phyloP scores from a whole-genome alignment of 2,113 vertebrate genomes.

The Dascyllus trimaculatus region DNA sequence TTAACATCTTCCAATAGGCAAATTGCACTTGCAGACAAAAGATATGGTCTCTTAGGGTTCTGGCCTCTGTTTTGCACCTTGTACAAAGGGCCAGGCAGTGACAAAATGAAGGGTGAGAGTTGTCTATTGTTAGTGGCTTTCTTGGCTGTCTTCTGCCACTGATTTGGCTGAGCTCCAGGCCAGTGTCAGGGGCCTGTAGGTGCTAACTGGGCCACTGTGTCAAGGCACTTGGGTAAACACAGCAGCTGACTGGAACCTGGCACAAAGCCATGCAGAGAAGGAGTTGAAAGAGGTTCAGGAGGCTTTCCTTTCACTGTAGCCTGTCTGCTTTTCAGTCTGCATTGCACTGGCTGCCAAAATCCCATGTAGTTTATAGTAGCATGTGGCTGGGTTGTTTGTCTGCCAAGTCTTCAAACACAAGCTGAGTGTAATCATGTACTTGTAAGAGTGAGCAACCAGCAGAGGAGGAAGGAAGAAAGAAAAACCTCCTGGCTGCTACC shows the following conservation, averaged over 20 bases:
- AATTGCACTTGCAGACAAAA: not conserved
- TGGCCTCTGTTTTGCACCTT: slow-evolving; percentile 2
- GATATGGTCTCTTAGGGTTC: not conserved
- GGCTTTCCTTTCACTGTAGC: slow-evolving; percentile 60
- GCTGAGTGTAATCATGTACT: slow-evolving; percentile 54
- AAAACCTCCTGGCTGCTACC: slow-evolving; percentile 56
- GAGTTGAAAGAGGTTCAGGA: slow-evolving; percentile 47
- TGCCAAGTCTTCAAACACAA: slow-evolving; percentile 69
- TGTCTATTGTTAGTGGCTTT: slow-evolving; percentile 68
- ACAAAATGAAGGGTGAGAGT: slow-evolving; percentile 50
- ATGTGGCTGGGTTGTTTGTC: slow-evolving; percentile 57
- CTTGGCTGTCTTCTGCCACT: slow-evolving; percentile 51
- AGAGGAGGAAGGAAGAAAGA: slow-evolving; percentile 32
- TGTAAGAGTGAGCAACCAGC: slow-evolving; percentile 49
- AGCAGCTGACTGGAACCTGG: slow-evolving; percentile 72
- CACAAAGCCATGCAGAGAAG: slow-evolving; percentile 59
- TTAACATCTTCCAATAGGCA: not conserved
- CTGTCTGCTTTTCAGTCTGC: slow-evolving; percentile 39
- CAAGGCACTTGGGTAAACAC: slow-evolving; percentile 77
- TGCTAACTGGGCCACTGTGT: slow-evolving; percentile 81
- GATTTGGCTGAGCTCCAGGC: slow-evolving; percentile 77
- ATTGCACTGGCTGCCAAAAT: slow-evolving; percentile 65
- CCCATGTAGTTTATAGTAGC: slow-evolving; percentile 66
- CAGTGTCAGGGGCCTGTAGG: slow-evolving; percentile 62
- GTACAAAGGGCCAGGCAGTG: not conserved